Evolutionary conservation across 2,113 vertebrate genomes (phyloP), one percentile per base, ranked within the genome.

Genomic region (Dunckerocampus dactyliophorus): DNA sequence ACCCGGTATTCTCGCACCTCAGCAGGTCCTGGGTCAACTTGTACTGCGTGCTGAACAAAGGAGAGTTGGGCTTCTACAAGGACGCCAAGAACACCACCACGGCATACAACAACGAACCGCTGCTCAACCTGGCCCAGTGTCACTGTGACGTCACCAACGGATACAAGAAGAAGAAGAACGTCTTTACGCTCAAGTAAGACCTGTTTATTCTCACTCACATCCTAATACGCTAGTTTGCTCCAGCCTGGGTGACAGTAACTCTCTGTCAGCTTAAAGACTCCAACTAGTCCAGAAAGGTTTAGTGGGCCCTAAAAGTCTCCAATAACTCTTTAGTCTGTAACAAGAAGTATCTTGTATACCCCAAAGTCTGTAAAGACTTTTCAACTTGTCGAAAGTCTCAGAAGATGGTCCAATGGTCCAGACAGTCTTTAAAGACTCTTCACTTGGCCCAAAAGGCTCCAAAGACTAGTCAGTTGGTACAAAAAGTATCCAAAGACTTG

Each of bases 81-180:
- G 95, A 97, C 1, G 82, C 93, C 74, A 98, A 96, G 6, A 92
- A 91, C 28, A 91, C 91, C 0, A 71, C 87, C 8, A 82, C 88
- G 62, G 85, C 94, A 2, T 95, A 96, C 42, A 91, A 89, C 8
- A 94, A 92, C 3, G 95, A 98, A 81, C 92, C 93, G 0, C 82
- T 92, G 59, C 89, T 97, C 70, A 94, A 66, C 88, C 88, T 98
- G 54, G 92, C 91, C 78, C 84, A 83, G 72, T 92, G 94, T 82
- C 78, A 89, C 82, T 89, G 92, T 16, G 94, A 96, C 63, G 89
- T 96, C 85, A 95, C 93, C 85, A 95, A 77, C 14, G 93, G 94
- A 71, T 98, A 97, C 91, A 97, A 96, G 90, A 98, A 98, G 88
- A 97, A 96, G 91, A 97, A 98, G 79, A 94, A 95, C 3, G 95